Conservation (phyloP, 2,797 vertebrate species). For the Anableps anableps region DNA sequence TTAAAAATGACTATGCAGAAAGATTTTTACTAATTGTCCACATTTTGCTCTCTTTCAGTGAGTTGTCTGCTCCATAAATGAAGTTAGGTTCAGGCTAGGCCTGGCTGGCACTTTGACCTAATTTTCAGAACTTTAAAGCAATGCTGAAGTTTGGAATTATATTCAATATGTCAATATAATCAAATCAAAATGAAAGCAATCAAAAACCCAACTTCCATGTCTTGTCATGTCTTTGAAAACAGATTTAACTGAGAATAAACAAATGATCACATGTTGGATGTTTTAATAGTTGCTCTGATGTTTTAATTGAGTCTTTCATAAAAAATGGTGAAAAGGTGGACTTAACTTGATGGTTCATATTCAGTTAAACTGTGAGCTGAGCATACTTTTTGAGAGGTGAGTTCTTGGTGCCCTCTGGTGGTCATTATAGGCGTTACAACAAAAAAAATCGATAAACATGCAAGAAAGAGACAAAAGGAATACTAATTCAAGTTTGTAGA, state of each 20-base stretch:
- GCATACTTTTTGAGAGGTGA: neutral
- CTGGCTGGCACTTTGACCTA: neutral
- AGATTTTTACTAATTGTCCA: no score
- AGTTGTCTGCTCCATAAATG: neutral
- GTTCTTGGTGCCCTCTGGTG: constrained; percentile 60
- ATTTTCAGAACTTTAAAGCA: neutral
- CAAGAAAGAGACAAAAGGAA: neutral
- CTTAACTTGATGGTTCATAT: neutral
- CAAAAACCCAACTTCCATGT: no score
- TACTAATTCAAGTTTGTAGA: neutral
- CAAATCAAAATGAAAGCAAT: neutral
- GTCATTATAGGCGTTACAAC: neutral
- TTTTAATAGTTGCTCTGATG: neutral
- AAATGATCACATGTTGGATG: neutral
- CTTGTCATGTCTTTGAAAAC: neutral
- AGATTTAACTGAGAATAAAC: neutral
- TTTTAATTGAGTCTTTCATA: neutral
- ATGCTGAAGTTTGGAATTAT: neutral
- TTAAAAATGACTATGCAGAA: no score
- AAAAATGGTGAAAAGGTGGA: neutral
- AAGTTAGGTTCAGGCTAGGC: neutral
- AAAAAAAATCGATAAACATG: neutral
- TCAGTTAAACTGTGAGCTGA: neutral
- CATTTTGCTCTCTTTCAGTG: no score
- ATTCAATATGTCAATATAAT: neutral